phyloP scores from a whole-genome alignment of 2,113 vertebrate genomes.

The Chascanopsetta lugubris region DNA sequence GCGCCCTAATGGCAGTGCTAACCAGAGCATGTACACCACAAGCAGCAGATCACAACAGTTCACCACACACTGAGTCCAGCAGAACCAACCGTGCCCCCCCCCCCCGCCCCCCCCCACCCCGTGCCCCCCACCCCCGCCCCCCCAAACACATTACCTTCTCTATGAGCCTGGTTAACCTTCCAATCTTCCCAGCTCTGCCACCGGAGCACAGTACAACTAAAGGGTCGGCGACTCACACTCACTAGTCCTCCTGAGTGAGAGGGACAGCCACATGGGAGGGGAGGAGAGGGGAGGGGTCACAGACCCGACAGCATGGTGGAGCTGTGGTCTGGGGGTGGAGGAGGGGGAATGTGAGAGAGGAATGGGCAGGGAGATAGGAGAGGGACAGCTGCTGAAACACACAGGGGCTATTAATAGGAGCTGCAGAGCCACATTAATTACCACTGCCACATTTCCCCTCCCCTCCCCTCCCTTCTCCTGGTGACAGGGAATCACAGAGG shows the following conservation, averaged over 20 bases:
- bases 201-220: constrained; percentile 13
- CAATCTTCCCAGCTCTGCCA: constrained; percentile 56
- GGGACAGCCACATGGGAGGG: constrained; percentile 39
- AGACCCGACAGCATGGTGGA: constrained; percentile 44
- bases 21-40: constrained; percentile 59
- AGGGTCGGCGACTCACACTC: constrained; percentile 27
- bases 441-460: constrained; percentile 40
- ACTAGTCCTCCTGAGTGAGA: constrained; percentile 42
- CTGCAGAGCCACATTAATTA: constrained; percentile 54
- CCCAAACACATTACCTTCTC: constrained; percentile 73
- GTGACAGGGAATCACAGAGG: constrained; percentile 22
- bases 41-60: constrained; percentile 37
- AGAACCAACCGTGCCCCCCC: too few species aligned
- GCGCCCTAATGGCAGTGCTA: constrained; percentile 61
- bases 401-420: constrained; percentile 84
- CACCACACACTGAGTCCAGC: constrained; percentile 57
- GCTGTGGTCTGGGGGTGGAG: constrained; percentile 40
- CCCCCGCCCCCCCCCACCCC: too few species aligned
- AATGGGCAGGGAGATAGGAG: constrained; percentile 50
- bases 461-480: constrained; percentile 41
- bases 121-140: too few species aligned
- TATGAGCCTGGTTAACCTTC: constrained; percentile 71
- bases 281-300: constrained; percentile 50
- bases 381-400: constrained; percentile 86
- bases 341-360: constrained; percentile 69